Conservation (phyloP, 2,888 invertebrate species). For the Dasypogon diadema region DNA sequence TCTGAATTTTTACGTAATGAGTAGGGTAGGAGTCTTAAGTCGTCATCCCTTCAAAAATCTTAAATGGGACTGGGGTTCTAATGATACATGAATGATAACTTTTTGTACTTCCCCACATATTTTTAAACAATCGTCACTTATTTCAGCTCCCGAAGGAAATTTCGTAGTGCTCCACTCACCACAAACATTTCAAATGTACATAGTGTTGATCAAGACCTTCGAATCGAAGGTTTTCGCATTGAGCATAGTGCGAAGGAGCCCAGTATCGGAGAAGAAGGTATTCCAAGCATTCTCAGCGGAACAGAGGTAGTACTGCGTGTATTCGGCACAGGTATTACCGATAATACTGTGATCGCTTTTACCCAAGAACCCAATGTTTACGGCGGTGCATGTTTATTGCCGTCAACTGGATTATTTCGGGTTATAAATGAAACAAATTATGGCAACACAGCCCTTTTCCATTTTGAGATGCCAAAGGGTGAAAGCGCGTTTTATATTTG, state of each 20-base stretch:
- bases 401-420: conserved; percentile 66
- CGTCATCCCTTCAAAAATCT: too few species aligned
- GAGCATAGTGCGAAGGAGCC: conserved; percentile 60
- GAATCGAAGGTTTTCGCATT: conserved; percentile 62
- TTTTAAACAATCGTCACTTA: too few species aligned
- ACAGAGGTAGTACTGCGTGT: conserved; percentile 75
- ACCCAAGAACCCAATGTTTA: conserved; percentile 72
- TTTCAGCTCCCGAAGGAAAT: conserved; percentile 6
- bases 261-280: conserved; percentile 68
- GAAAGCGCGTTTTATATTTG: conserved; percentile 70
- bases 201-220: conserved; percentile 10
- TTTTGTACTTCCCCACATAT: too few species aligned
- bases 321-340: conserved; percentile 79
- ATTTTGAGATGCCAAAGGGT: conserved; percentile 70
- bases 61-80: too few species aligned
- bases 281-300: conserved; percentile 77
- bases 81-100: too few species aligned
- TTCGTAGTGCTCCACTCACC: conserved; percentile 11
- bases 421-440: conserved; percentile 68
- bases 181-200: not conserved
- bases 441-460: conserved; percentile 70
- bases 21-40: too few species aligned
- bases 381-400: conserved; percentile 72
- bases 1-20: too few species aligned
- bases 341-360: conserved; percentile 78